Conservation (phyloP, 2,797 vertebrate genomes). For the Buceros bicornis region DNA sequence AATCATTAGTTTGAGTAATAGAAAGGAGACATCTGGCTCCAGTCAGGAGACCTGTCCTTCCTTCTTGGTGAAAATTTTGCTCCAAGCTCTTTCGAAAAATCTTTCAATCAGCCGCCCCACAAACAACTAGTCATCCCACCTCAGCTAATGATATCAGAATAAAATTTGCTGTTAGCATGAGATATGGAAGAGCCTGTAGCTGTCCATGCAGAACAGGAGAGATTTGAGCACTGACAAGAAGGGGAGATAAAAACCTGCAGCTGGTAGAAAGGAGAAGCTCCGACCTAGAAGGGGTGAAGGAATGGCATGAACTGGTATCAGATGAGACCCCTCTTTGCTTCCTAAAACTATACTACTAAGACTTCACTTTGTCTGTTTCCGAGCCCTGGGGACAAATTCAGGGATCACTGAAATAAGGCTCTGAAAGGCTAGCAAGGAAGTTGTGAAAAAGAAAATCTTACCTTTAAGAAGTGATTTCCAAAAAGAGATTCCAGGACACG, state of each 20-base stretch:
- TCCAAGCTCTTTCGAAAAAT: not conserved
- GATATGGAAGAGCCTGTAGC: not conserved
- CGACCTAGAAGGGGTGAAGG: not conserved
- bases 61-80: not conserved
- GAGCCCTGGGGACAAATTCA: not conserved
- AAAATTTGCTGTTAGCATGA: not conserved
- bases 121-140: not conserved
- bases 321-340: not conserved
- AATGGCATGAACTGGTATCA: not conserved
- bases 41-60: not conserved
- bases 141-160: not conserved
- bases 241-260: not conserved
- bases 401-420: not conserved
- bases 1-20: not conserved
- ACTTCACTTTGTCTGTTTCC: not conserved
- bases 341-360: not conserved
- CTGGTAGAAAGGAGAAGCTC: not conserved
- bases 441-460: not conserved
- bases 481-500: not conserved
- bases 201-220: not conserved
- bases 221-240: not conserved
- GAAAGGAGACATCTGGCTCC: not conserved
- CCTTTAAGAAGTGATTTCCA: not conserved
- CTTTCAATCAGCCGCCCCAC: not conserved
- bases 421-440: not conserved